Evolutionary conservation across 2,888 invertebrate genomes (phyloP).

Genomic region (Resseliella maxima): DNA sequence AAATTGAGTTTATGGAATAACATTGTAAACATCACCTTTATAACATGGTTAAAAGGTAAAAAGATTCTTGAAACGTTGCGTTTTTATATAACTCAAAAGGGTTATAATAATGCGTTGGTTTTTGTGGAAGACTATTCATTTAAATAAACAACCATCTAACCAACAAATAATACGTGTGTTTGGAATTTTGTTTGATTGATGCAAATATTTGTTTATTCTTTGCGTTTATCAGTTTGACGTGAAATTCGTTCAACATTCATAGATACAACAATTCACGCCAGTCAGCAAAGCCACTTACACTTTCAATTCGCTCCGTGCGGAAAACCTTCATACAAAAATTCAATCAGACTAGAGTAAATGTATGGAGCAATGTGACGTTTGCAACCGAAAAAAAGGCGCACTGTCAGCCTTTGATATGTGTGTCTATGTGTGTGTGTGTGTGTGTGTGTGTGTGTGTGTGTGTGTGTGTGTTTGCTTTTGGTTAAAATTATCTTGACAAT

Average conservation of each 20-base stretch:
- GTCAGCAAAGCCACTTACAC: no score
- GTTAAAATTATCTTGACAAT: neutral
- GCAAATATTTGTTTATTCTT: conserved; percentile 21
- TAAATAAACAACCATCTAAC: conserved; percentile 10
- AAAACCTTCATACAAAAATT: no score
- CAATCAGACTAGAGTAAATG: neutral
- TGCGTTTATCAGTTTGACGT: neutral
- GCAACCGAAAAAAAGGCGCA: no score
- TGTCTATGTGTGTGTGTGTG: no score
- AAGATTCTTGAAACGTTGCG: no score
- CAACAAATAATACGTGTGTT: neutral
- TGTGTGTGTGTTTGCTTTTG: neutral
- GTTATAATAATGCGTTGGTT: neutral
- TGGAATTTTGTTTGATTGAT: neutral
- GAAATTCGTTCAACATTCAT: neutral
- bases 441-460: no score
- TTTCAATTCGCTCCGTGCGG: no score
- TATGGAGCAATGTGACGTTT: no score
- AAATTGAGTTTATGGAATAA: neutral
- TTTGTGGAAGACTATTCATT: neutral
- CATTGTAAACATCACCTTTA: neutral
- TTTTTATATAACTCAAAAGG: no score
- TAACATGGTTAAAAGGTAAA: no score
- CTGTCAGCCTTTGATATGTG: no score
- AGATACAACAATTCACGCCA: neutral